These are phyloP conservation scores for Todiramphus saurophagus DNA, from an alignment of 2,113 vertebrate genomes.

Conservation along the genomic window DNA sequence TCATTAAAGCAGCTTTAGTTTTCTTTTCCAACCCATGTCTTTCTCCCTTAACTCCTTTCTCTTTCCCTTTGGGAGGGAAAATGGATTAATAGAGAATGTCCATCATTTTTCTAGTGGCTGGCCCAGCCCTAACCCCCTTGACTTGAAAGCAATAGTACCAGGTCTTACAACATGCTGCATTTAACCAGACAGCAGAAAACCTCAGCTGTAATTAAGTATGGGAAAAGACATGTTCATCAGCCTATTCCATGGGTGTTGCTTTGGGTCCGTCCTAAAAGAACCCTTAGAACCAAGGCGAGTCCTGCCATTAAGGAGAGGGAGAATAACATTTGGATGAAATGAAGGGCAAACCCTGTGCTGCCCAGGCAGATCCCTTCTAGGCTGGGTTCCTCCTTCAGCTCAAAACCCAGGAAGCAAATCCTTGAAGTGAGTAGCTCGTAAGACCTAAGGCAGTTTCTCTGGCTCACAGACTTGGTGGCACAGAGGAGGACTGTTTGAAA, in stretches of 20 bases:
- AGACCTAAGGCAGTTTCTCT: background rate
- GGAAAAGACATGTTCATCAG: background rate
- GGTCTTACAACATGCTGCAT: background rate
- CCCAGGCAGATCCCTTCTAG: background rate
- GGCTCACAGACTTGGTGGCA: background rate
- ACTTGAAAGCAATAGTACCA: background rate
- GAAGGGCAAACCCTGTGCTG: background rate
- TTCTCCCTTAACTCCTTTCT: too few species aligned
- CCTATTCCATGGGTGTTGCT: background rate
- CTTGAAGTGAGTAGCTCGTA: background rate
- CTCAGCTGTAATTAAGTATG: background rate
- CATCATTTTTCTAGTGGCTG: too few species aligned
- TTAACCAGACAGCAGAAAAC: background rate
- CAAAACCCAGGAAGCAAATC: background rate
- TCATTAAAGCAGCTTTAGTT: too few species aligned
- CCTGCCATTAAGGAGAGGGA: background rate
- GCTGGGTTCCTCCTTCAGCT: background rate
- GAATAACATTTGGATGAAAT: background rate
- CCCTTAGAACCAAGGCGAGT: background rate
- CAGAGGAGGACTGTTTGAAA: background rate
- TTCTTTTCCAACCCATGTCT: too few species aligned
- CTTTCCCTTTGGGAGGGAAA: too few species aligned
- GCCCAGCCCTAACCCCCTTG: too few species aligned
- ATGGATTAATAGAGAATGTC: too few species aligned
- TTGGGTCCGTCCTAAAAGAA: background rate